These are phyloP conservation scores for Drosophila leontia DNA, from an alignment of 1,140 invertebrate species.

Conservation along the genomic window DNA sequence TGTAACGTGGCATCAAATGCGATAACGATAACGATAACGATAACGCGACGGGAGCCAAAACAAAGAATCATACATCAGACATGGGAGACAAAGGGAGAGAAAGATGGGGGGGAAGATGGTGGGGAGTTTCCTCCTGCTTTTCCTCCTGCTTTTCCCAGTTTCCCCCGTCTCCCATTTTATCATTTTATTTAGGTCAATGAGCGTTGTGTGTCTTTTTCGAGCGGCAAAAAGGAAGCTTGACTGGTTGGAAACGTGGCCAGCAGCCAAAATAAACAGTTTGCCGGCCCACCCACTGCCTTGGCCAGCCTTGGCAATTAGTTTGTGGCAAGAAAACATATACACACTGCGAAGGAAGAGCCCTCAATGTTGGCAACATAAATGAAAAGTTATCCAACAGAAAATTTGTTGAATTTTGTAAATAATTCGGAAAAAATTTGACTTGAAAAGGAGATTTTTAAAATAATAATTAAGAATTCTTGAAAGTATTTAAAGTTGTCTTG, in stretches of 20 bases:
- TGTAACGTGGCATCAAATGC: slow-evolving; percentile 66
- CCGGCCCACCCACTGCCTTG: slow-evolving; percentile 1
- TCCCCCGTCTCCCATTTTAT: slow-evolving; percentile 32
- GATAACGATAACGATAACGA: slow-evolving; percentile 71
- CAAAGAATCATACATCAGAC: slow-evolving; percentile 48
- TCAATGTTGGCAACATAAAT: not conserved
- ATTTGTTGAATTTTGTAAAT: not conserved
- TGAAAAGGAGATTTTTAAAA: not conserved
- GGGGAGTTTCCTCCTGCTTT: too few relatives aligned
- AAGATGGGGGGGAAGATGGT: too few relatives aligned
- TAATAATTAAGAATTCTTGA: not conserved
- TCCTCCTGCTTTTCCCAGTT: not conserved
- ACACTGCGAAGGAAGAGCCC: not conserved
- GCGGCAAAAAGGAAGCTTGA: not conserved
- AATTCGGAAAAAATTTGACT: not conserved
- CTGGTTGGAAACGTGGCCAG: slow-evolving; percentile 28
- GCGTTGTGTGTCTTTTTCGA: slow-evolving; percentile 20
- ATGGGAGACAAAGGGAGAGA: slow-evolving; percentile 41
- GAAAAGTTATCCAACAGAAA: not conserved
- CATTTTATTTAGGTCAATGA: slow-evolving; percentile 82
- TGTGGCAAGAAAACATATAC: slow-evolving; percentile 18
- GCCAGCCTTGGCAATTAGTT: slow-evolving; percentile 51
- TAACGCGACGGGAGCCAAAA: slow-evolving; percentile 49
- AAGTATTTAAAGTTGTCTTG: not conserved
- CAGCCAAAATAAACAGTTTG: slow-evolving; percentile 45